Percentiles rank a stretch among this genome's conserved stretches.
Evolutionary conservation across 2,797 vertebrate genomes (phyloP).

Genomic region (Heterohyrax brucei): DNA sequence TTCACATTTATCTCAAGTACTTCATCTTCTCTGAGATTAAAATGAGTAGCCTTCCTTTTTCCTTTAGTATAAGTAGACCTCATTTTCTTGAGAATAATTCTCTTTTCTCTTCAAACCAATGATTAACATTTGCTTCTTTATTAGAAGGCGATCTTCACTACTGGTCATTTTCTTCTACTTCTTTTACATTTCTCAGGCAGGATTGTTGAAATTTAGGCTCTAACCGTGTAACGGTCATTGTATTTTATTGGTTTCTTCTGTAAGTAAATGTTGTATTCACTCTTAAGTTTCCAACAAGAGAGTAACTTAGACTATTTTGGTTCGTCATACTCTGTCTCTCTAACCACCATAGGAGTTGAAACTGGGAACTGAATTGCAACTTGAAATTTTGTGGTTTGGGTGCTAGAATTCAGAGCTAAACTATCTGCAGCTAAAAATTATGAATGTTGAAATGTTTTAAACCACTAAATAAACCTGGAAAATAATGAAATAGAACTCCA

Average conservation of each 20-base stretch:
- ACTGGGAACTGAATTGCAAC: slow-evolving; percentile 85
- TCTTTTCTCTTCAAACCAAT: slow-evolving; percentile 54
- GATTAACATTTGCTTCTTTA: slow-evolving; percentile 44
- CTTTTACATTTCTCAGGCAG: slow-evolving; percentile 54
- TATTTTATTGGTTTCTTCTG: slow-evolving; percentile 74
- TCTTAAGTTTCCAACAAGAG: slow-evolving; percentile 79
- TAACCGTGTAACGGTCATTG: slow-evolving; percentile 71
- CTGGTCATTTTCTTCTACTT: slow-evolving; percentile 31
- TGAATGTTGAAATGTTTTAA: slow-evolving; percentile 87
- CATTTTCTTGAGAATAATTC: slow-evolving; percentile 50
- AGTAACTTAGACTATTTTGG: slow-evolving; percentile 81
- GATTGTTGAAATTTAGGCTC: slow-evolving; percentile 74
- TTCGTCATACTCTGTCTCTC: slow-evolving; percentile 67
- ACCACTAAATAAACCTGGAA: slow-evolving; percentile 79
- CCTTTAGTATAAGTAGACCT: slow-evolving; percentile 57
- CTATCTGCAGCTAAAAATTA: slow-evolving; percentile 83
- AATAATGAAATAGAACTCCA: slow-evolving; percentile 84
- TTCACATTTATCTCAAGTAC: slow-evolving; percentile 36
- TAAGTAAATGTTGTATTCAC: slow-evolving; percentile 73
- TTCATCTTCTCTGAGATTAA: slow-evolving; percentile 19
- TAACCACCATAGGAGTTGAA: slow-evolving; percentile 84
- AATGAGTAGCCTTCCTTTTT: slow-evolving; percentile 63
- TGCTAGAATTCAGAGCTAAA: slow-evolving; percentile 79
- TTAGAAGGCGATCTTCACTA: slow-evolving; percentile 17
- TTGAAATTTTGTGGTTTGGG: slow-evolving; percentile 89